Base-by-base conservation (phyloP, 2,113 vertebrate genomes). In the Orthonyx spaldingii region DNA sequence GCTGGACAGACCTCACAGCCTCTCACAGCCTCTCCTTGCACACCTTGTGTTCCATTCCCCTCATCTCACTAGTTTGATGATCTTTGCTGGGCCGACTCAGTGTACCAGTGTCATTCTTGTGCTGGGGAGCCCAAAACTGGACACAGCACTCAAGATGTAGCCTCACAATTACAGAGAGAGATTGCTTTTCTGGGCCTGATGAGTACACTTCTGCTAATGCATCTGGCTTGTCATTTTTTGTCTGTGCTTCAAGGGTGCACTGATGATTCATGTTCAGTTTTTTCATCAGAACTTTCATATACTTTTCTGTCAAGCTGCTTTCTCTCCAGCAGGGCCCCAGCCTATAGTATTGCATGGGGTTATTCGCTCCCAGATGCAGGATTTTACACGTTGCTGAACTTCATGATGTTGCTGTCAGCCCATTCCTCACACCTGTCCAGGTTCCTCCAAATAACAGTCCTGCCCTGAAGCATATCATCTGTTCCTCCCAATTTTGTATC, bases 301-400 rank as follows among this genome's bases (percentile, higher is more conserved):
- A 17, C 11, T 65, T 83, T 46, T 77, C 32, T 61, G 33, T 41
- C 41, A 68, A 39, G 9, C 10, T 17, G 9, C 37, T 85, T 90
- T 82, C 17, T 60, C 46, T 26, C 22, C 49, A 80, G 37, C 61
- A 30, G 32, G 20, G 22, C 8, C 16, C 13, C 37, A 83, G 44
- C 4, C 44, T 64, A 6, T 18, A 42, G 7, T 16, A n/a, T 50
- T 70, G 15, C 7, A 15, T 41, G 13, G n/a, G 6, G 11, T 94
- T 72, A 42, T 86, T 93, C 2, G 1, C 7, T 92, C 68, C 39
- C 75, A 83, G 78, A 86, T 87, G 85, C 55, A 88, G 37, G 42
- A 88, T 94, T 94, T 95, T 86, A 92, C 88, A 88, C 85, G 3
- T 92, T 30, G 30, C 56, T 85, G 70, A 93, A 80, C 21, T 90